Base-by-base conservation (phyloP, 2,113 vertebrate genomes). In the Micronycteris hirsuta region DNA sequence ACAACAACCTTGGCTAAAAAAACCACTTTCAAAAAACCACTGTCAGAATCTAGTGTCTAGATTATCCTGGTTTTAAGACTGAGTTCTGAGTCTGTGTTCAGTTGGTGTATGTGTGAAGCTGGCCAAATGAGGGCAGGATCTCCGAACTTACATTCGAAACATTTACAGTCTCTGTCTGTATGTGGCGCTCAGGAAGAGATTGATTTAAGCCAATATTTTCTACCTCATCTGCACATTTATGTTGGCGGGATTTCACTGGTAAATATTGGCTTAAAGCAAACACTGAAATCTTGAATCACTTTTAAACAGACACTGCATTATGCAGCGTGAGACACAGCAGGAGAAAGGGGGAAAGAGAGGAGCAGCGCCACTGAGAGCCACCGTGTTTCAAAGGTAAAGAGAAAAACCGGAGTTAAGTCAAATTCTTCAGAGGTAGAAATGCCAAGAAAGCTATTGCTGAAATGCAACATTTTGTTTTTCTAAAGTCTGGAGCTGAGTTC, bases 251-350 rank as follows among this genome's bases (percentile, higher is more conserved):
- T 96, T 97, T 96, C 92, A 77, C 93, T 85, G 63, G 97, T 96
- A 98, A 97, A 98, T 97, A 97, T 97, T 98, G 94, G 95, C 95
- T 97, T 97, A 92, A 97, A 96, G 73, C 83, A 97, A 97, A 98
- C 95, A 98, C 91, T 96, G 95, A 94, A 91, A 97, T 97, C 95
- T 94, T 98, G 94, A 97, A 97, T 98, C 96, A 86, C 91, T 33
- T 96, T 96, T 92, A 84, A 97, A 98, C 97, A 98, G 96, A 93
- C 91, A 41, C 74, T 54, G 36, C 95, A 81, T 96, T 98, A 91
- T 97, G 78, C 93, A 82, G 43, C 4, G 5, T 65, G 41, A 78
- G 73, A 89, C 86, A 47, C 73, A 61, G 17, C 15, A 20, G 47
- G 41, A 70, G 77, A 67, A 86, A 81, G 31, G 78, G 31, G 68